Evolutionary conservation across 2,797 vertebrate genomes (phyloP), one percentile per base, ranked within the genome.

Genomic region (Glyptemys insculpta): DNA sequence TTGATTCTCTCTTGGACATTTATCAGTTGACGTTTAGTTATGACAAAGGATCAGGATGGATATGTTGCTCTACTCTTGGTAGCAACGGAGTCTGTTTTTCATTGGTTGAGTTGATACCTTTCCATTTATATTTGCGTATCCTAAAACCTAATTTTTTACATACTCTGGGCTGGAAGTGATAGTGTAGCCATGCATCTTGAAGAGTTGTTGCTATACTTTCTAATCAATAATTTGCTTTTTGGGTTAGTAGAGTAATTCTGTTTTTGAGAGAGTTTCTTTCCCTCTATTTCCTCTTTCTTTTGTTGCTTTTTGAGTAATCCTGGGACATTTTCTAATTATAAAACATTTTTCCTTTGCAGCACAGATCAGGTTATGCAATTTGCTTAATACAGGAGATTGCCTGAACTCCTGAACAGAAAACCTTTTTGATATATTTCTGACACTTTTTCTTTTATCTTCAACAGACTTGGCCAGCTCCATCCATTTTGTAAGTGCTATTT

Each of bases 241-340:
- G 62, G 89, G 0, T 93, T 94, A 57, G 50, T 53, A 91, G 41
- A 85, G 16, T 50, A 92, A 91, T 19, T 86, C 18, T 93, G 68
- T 93, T 52, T 34, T 15, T 25, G 54, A 54, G 57, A 88, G 68
- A 53, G 25, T 49, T 82, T 90, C 90, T 79, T 91, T 83, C 27
- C n/a, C 49, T 83, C 37, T 23, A 18, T 86, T 95, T 81, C n/a
- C 79, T 89, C 90, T 87, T 81, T 27, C 74, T 90, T 92, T 96
- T 94, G 34, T 82, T 94, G 81, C 86, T 93, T 97, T 94, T 94
- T 79, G 89, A 96, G 72, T 81, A 86, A 97, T 50, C 81, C 82
- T 91, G 90, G 93, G 88, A 94, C 79, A 94, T 91, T 92, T 92
- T 94, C 81, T 90, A 97, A 95, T 97, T 96, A 91, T 89, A 86